A percentile compares a stretch with the other conserved stretches of the same genome.
Evolutionary conservation across 2,113 vertebrate species (phyloP).

Genomic region (Ictidomys tridecemlineatus): DNA sequence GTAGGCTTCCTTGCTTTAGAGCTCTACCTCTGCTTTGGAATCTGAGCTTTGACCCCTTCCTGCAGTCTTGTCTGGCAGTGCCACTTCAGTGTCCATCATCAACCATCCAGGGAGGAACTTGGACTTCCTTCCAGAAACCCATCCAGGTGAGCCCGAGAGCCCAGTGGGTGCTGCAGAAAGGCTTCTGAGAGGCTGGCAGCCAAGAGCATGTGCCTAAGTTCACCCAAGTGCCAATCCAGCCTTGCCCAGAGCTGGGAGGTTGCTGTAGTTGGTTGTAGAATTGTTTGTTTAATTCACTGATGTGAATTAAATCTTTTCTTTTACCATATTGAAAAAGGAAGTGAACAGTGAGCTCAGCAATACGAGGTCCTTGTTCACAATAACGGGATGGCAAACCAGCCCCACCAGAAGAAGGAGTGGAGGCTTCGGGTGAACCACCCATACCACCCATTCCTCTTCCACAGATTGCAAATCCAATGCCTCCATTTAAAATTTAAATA

Average conservation of each 20-base stretch:
- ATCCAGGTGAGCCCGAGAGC: background rate
- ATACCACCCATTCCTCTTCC: too few relatives aligned
- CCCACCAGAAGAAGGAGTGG: too few relatives aligned
- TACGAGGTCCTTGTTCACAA: too few relatives aligned
- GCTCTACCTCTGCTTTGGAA: accelerated
- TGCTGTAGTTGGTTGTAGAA: background rate
- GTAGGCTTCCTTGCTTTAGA: background rate
- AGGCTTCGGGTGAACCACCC: too few relatives aligned
- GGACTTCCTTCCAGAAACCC: background rate
- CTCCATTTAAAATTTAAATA: too few relatives aligned
- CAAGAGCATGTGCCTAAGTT: background rate
- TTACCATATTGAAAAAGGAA: background rate
- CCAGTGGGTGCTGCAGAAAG: background rate
- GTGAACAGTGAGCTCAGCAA: too few relatives aligned
- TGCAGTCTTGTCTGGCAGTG: too few relatives aligned
- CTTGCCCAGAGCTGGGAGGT: background rate
- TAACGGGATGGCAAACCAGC: too few relatives aligned
- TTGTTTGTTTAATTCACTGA: background rate
- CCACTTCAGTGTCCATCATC: too few relatives aligned
- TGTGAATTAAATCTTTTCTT: background rate
- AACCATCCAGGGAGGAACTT: background rate
- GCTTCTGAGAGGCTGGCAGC: background rate
- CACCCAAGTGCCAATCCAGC: background rate
- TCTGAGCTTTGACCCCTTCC: too few relatives aligned
- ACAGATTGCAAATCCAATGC: too few relatives aligned